These are phyloP conservation scores for Knipowitschia caucasica DNA, from an alignment of 2,797 vertebrate genomes.

Conservation along the genomic window DNA sequence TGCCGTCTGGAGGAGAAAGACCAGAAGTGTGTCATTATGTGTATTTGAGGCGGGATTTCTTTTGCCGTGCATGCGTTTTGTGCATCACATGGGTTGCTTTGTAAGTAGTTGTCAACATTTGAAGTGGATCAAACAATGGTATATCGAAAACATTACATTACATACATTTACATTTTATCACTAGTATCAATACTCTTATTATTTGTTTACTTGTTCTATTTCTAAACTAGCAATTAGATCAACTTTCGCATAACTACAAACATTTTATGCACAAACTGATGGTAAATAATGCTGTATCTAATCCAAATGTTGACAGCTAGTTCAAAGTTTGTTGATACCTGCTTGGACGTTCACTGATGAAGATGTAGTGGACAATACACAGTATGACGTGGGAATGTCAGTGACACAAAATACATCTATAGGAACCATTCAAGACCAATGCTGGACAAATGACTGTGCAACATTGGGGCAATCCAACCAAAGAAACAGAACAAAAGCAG, in stretches of 20 bases:
- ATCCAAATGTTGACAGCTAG: neutral
- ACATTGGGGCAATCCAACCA: constrained; percentile 35
- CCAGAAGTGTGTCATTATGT: constrained; percentile 18
- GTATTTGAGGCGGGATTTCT: constrained; percentile 28
- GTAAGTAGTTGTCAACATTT: constrained; percentile 1
- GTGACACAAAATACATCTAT: constrained; percentile 60
- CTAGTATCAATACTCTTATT: too few species aligned
- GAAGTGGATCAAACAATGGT: neutral
- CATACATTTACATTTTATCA: neutral
- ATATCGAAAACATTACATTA: neutral
- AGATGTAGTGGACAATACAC: constrained; percentile 53
- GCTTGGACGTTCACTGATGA: constrained; percentile 41
- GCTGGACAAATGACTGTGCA: constrained; percentile 41
- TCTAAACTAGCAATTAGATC: neutral
- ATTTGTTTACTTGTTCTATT: too few species aligned
- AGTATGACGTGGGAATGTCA: constrained; percentile 52
- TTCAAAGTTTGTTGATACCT: constrained; percentile 12
- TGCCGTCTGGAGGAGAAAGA: constrained; percentile 83
- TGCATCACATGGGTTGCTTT: neutral
- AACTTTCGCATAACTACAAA: too few species aligned
- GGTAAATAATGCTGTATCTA: neutral
- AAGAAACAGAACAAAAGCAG: constrained; percentile 17
- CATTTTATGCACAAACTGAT: too few species aligned
- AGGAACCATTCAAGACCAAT: constrained; percentile 56
- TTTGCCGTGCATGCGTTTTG: constrained; percentile 31